These are phyloP conservation scores for Drosophila meridionalis DNA, from an alignment of 2,888 invertebrate species.

Conservation along the genomic window DNA sequence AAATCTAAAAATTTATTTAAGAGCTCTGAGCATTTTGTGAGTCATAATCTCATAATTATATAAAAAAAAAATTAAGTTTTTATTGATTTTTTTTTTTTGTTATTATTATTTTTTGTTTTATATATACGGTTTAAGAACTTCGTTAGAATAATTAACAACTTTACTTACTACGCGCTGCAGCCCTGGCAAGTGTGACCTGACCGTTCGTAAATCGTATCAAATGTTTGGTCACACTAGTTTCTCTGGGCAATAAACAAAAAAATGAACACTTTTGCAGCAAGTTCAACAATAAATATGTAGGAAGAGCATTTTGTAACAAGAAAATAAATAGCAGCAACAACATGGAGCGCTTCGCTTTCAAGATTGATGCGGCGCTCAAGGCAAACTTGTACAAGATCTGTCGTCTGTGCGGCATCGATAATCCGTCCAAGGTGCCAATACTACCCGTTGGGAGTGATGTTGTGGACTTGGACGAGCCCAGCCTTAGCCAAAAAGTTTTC, in stretches of 20 bases:
- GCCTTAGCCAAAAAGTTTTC: slow-evolving; percentile 81
- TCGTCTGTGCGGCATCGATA: slow-evolving; percentile 84
- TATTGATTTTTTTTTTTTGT: no score
- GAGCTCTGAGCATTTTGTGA: neutral
- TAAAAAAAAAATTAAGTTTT: no score
- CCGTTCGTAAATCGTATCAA: neutral
- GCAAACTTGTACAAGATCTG: slow-evolving; percentile 84
- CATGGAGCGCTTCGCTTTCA: slow-evolving; percentile 84
- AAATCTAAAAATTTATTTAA: neutral
- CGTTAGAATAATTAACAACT: neutral
- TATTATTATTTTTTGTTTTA: neutral
- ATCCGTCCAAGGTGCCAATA: slow-evolving; percentile 82
- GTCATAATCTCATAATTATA: neutral
- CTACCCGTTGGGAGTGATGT: slow-evolving; percentile 55
- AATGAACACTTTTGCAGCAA: slow-evolving; percentile 30
- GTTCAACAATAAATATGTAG: slow-evolving; percentile 51
- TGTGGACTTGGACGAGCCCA: slow-evolving; percentile 80
- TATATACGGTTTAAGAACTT: neutral
- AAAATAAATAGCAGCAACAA: slow-evolving; percentile 20
- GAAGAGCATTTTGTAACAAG: neutral
- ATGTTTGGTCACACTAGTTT: slow-evolving; percentile 37
- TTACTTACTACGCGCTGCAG: neutral
- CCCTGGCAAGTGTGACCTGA: slow-evolving; percentile 42
- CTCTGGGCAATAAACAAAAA: slow-evolving; percentile 67
- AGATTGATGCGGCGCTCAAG: slow-evolving; percentile 83